A percentile compares a stretch with the other conserved stretches of the same genome.
Conservation (phyloP, 2,797 vertebrate genomes). For the Gobio occitaniae region DNA sequence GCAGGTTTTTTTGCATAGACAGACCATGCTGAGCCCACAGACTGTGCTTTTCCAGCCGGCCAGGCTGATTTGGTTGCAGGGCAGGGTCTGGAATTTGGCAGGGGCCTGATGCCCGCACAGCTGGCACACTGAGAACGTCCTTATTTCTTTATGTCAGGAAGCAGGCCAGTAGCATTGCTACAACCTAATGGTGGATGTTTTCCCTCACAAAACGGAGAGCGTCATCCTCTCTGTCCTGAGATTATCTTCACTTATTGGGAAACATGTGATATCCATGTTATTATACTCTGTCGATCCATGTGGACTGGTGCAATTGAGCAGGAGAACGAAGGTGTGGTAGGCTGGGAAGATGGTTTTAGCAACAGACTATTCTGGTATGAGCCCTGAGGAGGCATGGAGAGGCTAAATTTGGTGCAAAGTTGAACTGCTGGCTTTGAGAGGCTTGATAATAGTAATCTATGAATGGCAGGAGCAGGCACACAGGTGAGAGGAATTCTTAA, state of each 20-base stretch:
- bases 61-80: slow-evolving; percentile 82
- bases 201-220: slow-evolving; percentile 24
- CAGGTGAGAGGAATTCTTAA: slow-evolving; percentile 68
- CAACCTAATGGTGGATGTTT: slow-evolving; percentile 40
- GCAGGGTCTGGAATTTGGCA: slow-evolving; percentile 60
- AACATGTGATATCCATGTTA: slow-evolving; percentile 40
- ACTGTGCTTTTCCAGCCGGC: slow-evolving; percentile 81
- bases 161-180: slow-evolving; percentile 39
- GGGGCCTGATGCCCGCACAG: slow-evolving; percentile 66
- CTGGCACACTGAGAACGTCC: slow-evolving; percentile 61
- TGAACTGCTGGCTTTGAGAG: slow-evolving; percentile 77
- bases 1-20: slow-evolving; percentile 59
- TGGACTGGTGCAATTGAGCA: slow-evolving; percentile 47
- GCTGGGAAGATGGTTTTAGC: slow-evolving; percentile 48
- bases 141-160: slow-evolving; percentile 60
- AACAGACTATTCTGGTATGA: slow-evolving; percentile 47
- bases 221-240: slow-evolving; percentile 38
- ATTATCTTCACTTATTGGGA: slow-evolving; percentile 44
- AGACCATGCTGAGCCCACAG: slow-evolving; percentile 70
- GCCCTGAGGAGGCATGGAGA: slow-evolving; percentile 68
- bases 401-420: slow-evolving; percentile 79
- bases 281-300: slow-evolving; percentile 45
- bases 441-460: slow-evolving; percentile 86
- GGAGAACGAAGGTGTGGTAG: slow-evolving; percentile 43
- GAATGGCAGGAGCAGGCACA: slow-evolving; percentile 72